These are phyloP conservation scores for Catagonus wagneri DNA, from an alignment of 2,113 vertebrate genomes.

Conservation along the genomic window DNA sequence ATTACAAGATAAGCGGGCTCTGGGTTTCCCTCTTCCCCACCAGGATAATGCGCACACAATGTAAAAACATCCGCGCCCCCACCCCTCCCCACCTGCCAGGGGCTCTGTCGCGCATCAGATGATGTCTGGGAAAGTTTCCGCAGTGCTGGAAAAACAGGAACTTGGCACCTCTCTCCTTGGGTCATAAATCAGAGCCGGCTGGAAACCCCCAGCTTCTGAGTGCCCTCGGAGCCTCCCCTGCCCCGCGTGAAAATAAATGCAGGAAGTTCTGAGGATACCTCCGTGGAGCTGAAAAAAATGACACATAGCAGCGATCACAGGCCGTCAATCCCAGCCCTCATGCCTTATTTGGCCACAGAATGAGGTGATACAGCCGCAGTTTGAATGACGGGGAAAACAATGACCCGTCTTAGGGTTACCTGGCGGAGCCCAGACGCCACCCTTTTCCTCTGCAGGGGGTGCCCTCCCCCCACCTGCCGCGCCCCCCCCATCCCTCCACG, in stretches of 20 bases:
- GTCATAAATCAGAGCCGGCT: slow-evolving; percentile 43
- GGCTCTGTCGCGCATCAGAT: neutral
- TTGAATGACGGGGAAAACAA: neutral
- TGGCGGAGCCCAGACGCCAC: neutral
- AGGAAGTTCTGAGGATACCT: neutral
- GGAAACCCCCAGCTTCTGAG: slow-evolving; percentile 64
- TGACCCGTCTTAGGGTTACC: neutral
- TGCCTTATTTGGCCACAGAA: neutral
- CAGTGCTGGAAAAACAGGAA: slow-evolving; percentile 73
- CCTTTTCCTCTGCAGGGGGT: neutral
- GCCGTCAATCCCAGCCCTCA: neutral
- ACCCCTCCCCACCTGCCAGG: neutral
- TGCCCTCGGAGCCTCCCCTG: neutral
- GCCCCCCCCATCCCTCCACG: neutral
- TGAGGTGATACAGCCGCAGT: neutral
- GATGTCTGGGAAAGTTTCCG: slow-evolving; percentile 35
- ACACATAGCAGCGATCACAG: no score
- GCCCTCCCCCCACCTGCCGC: no score
- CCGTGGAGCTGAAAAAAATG: neutral
- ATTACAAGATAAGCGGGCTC: neutral
- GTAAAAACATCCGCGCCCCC: neutral
- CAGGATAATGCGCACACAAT: neutral
- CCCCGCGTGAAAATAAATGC: neutral
- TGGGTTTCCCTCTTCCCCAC: neutral
- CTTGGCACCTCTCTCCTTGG: slow-evolving; percentile 50